phyloP scores from a whole-genome alignment of 2,797 vertebrate species.

The Myotis daubentonii region DNA sequence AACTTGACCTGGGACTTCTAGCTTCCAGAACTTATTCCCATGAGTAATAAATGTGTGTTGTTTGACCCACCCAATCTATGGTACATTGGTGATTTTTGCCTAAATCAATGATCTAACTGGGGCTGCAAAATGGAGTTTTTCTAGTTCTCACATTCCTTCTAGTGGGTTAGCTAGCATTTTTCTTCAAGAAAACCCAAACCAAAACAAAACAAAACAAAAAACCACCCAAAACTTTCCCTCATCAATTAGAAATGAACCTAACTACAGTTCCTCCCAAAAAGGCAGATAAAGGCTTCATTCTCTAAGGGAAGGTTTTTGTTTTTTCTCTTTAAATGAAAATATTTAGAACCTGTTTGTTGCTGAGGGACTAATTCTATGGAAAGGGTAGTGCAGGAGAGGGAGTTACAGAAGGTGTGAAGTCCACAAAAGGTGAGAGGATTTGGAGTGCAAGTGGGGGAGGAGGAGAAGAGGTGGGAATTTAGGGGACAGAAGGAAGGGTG shows the following conservation, averaged over 20 bases:
- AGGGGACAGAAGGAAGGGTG: neutral
- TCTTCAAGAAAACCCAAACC: neutral
- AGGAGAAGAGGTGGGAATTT: neutral
- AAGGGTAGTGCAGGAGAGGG: neutral
- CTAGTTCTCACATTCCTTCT: neutral
- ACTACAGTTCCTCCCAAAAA: neutral
- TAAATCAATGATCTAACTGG: neutral
- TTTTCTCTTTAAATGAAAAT: constrained; percentile 10
- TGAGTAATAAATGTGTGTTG: neutral
- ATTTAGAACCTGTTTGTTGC: constrained; percentile 7
- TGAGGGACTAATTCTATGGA: neutral
- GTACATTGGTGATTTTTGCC: neutral
- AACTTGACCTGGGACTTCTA: neutral
- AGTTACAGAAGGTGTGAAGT: neutral
- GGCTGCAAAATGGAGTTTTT: constrained; percentile 1
- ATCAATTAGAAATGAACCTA: neutral
- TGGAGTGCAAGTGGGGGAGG: neutral
- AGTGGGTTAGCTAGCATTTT: neutral
- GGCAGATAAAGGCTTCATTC: constrained; percentile 18
- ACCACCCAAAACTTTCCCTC: neutral
- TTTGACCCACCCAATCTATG: neutral
- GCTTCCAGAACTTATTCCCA: neutral
- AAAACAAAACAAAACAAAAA: neutral
- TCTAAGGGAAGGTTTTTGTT: neutral
- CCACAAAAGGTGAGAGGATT: neutral